These are phyloP conservation scores for Cephus pygmeus DNA, from an alignment of 2,888 invertebrate genomes.

Conservation along the genomic window DNA sequence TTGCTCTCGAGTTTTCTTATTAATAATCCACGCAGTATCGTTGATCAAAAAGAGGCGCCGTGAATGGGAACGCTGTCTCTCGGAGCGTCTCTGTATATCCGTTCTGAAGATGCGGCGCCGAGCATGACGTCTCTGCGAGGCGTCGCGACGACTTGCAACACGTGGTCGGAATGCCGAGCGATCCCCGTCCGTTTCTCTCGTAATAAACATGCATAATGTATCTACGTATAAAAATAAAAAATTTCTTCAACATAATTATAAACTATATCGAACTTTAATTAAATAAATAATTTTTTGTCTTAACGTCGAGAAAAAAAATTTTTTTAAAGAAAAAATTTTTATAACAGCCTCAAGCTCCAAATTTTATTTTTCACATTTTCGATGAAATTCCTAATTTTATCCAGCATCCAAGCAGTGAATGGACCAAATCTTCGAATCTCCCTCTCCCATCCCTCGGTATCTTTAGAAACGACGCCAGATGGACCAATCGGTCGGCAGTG, in stretches of 20 bases:
- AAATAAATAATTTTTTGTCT: too few relatives aligned
- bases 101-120: background rate
- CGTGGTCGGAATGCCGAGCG: background rate
- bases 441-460: background rate
- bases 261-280: background rate
- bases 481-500: background rate
- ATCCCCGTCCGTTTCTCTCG: background rate
- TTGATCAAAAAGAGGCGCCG: slow-evolving; percentile 1
- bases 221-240: background rate
- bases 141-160: background rate
- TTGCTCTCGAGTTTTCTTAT: slow-evolving; percentile 7
- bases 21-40: slow-evolving; percentile 7
- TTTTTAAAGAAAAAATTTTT: background rate
- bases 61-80: slow-evolving; percentile 6
- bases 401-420: background rate
- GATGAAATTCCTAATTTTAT: too few relatives aligned
- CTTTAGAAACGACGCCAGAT: background rate
- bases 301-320: too few relatives aligned
- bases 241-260: background rate
- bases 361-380: background rate
- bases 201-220: background rate
- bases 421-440: background rate
- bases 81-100: background rate
- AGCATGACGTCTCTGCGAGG: background rate
- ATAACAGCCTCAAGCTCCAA: background rate